phyloP scores from a whole-genome alignment of 2,888 invertebrate species.

The Formica aserva region DNA sequence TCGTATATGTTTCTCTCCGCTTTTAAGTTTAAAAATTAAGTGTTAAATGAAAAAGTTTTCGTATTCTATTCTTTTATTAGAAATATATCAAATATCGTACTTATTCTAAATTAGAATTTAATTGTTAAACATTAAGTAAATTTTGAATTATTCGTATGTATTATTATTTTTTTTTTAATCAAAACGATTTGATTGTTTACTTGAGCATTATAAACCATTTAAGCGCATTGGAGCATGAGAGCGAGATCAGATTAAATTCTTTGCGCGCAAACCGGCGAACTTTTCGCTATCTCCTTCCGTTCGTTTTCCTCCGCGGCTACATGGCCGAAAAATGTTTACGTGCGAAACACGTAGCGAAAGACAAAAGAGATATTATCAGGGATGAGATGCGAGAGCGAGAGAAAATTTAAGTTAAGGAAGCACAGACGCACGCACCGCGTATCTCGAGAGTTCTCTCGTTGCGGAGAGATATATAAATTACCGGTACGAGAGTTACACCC shows the following conservation, averaged over 20 bases:
- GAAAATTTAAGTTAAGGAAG: slow-evolving; percentile 34
- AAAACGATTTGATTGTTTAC: background rate
- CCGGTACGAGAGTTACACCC: slow-evolving; percentile 74
- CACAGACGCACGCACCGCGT: slow-evolving; percentile 24
- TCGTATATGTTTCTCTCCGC: background rate
- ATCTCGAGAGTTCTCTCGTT: slow-evolving; percentile 42
- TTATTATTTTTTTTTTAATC: background rate
- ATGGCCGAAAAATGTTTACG: slow-evolving; percentile 48
- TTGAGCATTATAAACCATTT: slow-evolving; percentile 19
- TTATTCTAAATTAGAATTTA: background rate
- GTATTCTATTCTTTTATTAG: background rate
- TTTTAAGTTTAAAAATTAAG: too few species aligned
- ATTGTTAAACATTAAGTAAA: background rate
- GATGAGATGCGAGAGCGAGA: background rate
- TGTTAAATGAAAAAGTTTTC: background rate
- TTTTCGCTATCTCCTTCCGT: slow-evolving; percentile 36
- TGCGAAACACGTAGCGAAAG: slow-evolving; percentile 38
- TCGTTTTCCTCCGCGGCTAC: slow-evolving; percentile 25
- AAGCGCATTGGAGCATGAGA: background rate
- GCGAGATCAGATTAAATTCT: slow-evolving; percentile 35
- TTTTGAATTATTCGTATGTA: background rate
- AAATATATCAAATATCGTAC: background rate
- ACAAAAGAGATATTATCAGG: slow-evolving; percentile 21
- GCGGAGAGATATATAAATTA: slow-evolving; percentile 78
- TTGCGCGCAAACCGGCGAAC: slow-evolving; percentile 10